phyloP scores from a whole-genome alignment of 2,797 vertebrate genomes.

The Acomys russatus region DNA sequence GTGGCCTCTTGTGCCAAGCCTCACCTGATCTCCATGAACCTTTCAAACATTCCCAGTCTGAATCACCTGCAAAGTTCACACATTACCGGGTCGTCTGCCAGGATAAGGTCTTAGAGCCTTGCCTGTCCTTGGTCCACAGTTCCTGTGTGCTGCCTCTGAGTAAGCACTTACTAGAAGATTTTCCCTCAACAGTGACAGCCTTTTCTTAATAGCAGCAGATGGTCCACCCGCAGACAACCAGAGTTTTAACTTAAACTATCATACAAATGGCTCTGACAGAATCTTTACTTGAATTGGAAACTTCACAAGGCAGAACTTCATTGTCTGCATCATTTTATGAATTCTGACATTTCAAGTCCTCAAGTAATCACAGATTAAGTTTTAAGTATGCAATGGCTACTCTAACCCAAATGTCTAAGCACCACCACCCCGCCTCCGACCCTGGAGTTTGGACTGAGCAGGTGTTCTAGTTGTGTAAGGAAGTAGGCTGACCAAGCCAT shows the following conservation, averaged over 20 bases:
- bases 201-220: not conserved
- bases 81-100: too few species aligned
- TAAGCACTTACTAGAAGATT: not conserved
- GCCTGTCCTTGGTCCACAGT: not conserved
- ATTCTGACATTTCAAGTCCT: too few species aligned
- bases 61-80: not conserved
- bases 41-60: too few species aligned
- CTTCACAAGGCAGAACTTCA: not conserved
- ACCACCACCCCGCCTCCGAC: too few species aligned
- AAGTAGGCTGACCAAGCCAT: not conserved
- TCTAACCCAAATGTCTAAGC: not conserved
- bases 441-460: not conserved
- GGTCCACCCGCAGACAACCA: not conserved
- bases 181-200: too few species aligned
- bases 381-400: not conserved
- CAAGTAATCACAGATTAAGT: not conserved
- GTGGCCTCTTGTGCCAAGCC: not conserved
- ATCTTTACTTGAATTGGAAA: not conserved
- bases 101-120: not conserved
- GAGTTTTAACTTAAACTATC: not conserved
- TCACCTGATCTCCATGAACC: not conserved
- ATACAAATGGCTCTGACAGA: not conserved
- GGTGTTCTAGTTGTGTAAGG: not conserved
- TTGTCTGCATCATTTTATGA: not conserved
- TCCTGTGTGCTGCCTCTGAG: not conserved